Evolutionary conservation across 2,888 invertebrate genomes (phyloP), one percentile per base, ranked within the genome.

Genomic region (Zele albiditarsus): DNA sequence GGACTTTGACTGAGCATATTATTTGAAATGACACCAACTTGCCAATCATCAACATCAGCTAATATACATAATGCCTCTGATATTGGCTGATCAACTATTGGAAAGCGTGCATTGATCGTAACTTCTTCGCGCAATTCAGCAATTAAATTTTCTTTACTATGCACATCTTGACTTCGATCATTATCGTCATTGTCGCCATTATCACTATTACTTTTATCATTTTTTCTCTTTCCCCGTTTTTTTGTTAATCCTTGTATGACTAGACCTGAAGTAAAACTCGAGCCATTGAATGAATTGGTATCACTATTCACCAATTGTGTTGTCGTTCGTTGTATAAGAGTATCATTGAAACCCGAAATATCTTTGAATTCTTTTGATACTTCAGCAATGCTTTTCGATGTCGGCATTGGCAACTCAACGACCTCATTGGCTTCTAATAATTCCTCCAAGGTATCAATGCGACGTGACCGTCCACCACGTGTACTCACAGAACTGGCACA

Each of bases 41-140:
- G 95, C 96, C 97, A 97, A 69, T 93, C 94, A 84, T 95, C 94
- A 79, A 93, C 92, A 85, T 95, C 94, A 0, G 95, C 97, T 42
- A 97, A 91, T 78, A 97, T 94, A 79, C 96, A 96, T 58, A 96
- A 92, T 68, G 96, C 93, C 89, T 96, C 96, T 69, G 93, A 91
- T 0, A 95, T 92, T 49, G 94, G 92, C 82, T 94, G 93, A 84
- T 95, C 96, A 49, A 93, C 87, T 25, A 86, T 81, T 3, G 89
- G 86, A 77, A 85, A 88, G 77, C 84, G 85, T 6, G 83, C 87
- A 46, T 84, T 83, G 3, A 87, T 81, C 12, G 80, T 79, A 10
- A 88, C 84, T 79, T 88, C 88, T 27, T 89, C 87, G 1, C 85
- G 84, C 77, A 89, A 84, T 31, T 81, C 82, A 67, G 79, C 82